Base-by-base conservation (phyloP, 2,797 vertebrate genomes). In the Notolepis coatsorum region DNA sequence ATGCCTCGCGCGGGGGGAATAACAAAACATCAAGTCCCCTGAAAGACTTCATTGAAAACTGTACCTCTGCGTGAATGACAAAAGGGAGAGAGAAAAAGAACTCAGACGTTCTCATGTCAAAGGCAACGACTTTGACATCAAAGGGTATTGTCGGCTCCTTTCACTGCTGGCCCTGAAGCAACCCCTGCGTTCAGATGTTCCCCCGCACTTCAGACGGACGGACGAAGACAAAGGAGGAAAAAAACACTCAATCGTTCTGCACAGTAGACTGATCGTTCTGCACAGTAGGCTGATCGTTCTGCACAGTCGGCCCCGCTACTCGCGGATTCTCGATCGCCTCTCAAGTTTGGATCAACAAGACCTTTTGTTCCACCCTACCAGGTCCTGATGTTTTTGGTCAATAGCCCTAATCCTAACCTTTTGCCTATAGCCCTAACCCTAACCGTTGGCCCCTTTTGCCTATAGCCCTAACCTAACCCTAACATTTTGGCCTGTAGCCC, bases 321-420 rank as follows among this genome's bases (percentile, higher is more conserved):
- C n/a, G n/a, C n/a, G n/a, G n/a, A n/a, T 50, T 74, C 28, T 67
- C 66, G 42, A 43, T 60, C 68, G 69, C 38, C 63, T 48, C 37
- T 48, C 37, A 33, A 66, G 71, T 76, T 71, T 45, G 68, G 24
- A 73, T 71, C 57, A 65, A 61, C 65, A 74, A 10, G 23, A 45
- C 6, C 56, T 62, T 66, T 74, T 63, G 59, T 86, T 78, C 80
- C 70, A 71, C 68, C 69, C 70, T 77, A 61, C 41, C 30, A 52
- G 43, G 56, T 50, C 4, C 47, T 27, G 18, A 20, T 76, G 68
- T 73, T 82, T n/a, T n/a, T 88, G 81, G 84, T 71, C 27, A n/a
- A 28, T 13, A n/a, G 42, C 76, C 79, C 85, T 33, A 23, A 54
- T 50, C 4, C 47, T 27, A 15, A 20, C 75, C 67, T 73, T 82